Base-by-base conservation (phyloP, 2,113 vertebrate genomes). In the Sapayoa aenigma region DNA sequence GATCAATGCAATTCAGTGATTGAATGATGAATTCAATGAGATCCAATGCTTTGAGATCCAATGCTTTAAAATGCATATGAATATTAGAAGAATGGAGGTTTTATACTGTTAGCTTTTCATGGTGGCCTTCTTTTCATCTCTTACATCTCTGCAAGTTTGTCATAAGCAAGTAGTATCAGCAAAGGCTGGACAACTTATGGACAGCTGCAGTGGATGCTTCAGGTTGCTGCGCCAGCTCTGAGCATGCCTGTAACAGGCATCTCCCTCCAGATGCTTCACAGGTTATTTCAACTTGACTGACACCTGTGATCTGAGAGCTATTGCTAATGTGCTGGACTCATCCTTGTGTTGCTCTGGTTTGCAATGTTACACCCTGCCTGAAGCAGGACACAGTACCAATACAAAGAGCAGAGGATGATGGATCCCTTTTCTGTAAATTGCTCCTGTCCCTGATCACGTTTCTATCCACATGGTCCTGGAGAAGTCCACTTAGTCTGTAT, bases 401-500 rank as follows among this genome's bases (percentile, higher is more conserved):
- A 76, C 2, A 4, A 69, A 46, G 20, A 69, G 28, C 41, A 49
- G 46, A 68, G 16, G 0, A 0, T 10, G 56, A 21, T 72, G 62
- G 30, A 23, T 68, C 21, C 18, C 35, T 89, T 42, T 58, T 39
- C 66, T 60, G 16, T 37, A 46, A 71, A 53, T 90, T 69, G 19
- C 44, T 84, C 27, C 21, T 44, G 37, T 53, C 11, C 14, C 13
- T 9, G 3, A 31, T 31, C 42, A 56, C 41, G 33, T 77, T 63
- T 80, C 66, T 23, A 79, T 23, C 44, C 37, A 60, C 56, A 44
- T 20, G 47, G 39, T 33, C 53, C 67, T 7, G 4, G 22, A 89
- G 68, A 92, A 79, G 28, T 50, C 66, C 58, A 6, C 31, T 77
- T 79, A 62, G 28, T 55, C 27, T 55, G 9, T 30, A 28, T 62